A percentile compares a stretch with the other conserved stretches of the same genome.
These are phyloP conservation scores for Lipotes vexillifer DNA, from an alignment of 2,113 vertebrate genomes.

Conservation along the genomic window DNA sequence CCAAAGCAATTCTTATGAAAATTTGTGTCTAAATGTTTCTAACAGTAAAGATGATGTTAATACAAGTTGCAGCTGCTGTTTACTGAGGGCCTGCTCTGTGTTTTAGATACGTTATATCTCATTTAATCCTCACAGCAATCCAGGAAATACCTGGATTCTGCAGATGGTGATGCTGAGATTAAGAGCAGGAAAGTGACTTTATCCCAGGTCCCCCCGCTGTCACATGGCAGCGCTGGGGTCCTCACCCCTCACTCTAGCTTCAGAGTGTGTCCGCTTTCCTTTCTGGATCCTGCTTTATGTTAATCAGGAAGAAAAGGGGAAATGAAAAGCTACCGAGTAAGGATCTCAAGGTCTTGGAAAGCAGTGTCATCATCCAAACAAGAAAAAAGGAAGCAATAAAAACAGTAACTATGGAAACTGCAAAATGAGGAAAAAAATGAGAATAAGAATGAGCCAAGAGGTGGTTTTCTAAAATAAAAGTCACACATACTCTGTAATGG, in stretches of 20 bases:
- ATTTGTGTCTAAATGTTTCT: neutral
- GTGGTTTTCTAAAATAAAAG: neutral
- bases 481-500: neutral
- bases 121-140: neutral
- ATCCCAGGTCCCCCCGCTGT: neutral
- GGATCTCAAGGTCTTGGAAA: neutral
- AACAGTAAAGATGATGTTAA: neutral
- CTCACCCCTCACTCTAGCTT: no score
- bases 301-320: neutral
- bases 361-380: neutral
- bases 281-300: neutral
- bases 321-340: neutral
- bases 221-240: neutral
- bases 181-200: neutral
- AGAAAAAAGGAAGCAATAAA: neutral
- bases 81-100: neutral
- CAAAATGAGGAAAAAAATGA: neutral
- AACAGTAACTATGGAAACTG: neutral
- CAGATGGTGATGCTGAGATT: neutral
- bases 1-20: neutral
- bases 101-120: neutral
- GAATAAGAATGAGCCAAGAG: neutral
- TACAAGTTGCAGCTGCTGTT: neutral
- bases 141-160: neutral
- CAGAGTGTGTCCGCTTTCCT: neutral